A percentile compares a stretch with the other conserved stretches of the same genome.
phyloP scores from a whole-genome alignment of 2,113 vertebrate species.

The Raphicerus campestris region DNA sequence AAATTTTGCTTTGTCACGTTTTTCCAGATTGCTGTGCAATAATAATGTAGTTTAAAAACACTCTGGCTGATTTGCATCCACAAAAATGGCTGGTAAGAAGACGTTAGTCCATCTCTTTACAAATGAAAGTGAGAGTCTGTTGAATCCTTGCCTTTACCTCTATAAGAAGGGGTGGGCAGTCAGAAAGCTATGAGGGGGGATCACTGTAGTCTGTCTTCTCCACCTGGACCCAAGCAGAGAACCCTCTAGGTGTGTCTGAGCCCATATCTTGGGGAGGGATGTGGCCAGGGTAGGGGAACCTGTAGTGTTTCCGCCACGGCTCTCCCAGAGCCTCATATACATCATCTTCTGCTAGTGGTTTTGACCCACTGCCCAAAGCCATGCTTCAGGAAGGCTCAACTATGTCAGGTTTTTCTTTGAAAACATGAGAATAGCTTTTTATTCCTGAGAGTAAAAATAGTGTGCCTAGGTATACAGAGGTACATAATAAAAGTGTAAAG shows the following conservation, averaged over 20 bases:
- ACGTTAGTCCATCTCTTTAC: not conserved
- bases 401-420: not conserved
- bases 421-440: not conserved
- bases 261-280: not conserved
- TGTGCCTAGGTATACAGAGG: not conserved
- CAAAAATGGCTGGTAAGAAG: not conserved
- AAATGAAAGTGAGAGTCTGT: not conserved
- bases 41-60: not conserved
- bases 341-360: not conserved
- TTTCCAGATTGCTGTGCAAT: not conserved
- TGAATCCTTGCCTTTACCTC: not conserved
- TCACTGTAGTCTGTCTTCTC: not conserved
- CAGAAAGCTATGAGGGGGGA: not conserved
- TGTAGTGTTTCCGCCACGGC: fast-evolving
- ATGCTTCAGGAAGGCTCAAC: not conserved
- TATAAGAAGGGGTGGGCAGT: not conserved
- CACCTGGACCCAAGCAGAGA: not conserved
- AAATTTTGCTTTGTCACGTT: not conserved
- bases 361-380: not conserved
- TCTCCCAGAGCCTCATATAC: not conserved
- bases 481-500: not conserved
- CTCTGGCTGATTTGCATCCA: not conserved
- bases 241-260: not conserved
- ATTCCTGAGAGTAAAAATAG: not conserved
- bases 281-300: not conserved